Percentiles rank a stretch among this genome's conserved stretches.
These are phyloP conservation scores for Synodontis membranacea DNA, from an alignment of 2,113 vertebrate genomes.

Conservation along the genomic window DNA sequence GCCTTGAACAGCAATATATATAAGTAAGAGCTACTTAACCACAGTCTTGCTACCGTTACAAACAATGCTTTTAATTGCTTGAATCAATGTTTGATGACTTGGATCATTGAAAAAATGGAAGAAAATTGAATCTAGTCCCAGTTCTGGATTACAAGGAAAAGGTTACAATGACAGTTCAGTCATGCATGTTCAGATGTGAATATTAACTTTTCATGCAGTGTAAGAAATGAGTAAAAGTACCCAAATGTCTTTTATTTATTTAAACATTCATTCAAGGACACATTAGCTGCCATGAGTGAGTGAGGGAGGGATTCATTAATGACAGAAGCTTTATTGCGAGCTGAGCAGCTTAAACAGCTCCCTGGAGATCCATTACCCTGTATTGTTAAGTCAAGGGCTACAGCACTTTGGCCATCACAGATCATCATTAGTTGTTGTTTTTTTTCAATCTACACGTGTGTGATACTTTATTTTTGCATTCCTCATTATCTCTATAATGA, in stretches of 20 bases:
- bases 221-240: not conserved
- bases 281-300: not conserved
- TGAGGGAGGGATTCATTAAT: constrained; percentile 30
- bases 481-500: not conserved
- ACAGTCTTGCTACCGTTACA: not conserved
- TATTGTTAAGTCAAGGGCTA: constrained; percentile 64
- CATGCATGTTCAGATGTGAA: not conserved
- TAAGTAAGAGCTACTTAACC: not conserved
- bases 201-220: constrained; percentile 9
- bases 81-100: not conserved
- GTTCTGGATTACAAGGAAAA: not conserved
- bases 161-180: not conserved
- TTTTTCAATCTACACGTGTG: not conserved
- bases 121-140: not conserved
- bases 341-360: constrained; percentile 56
- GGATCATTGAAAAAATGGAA: not conserved
- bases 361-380: constrained; percentile 63
- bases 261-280: constrained; percentile 17
- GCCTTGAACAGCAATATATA: not conserved
- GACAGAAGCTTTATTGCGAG: constrained; percentile 57
- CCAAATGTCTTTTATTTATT: not conserved
- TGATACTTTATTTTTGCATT: not conserved
- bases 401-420: constrained; percentile 54
- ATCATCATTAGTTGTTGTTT: constrained; percentile 27
- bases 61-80: not conserved